These are phyloP conservation scores for Poecilia gillii DNA, from an alignment of 2,797 vertebrate species.

Conservation along the genomic window DNA sequence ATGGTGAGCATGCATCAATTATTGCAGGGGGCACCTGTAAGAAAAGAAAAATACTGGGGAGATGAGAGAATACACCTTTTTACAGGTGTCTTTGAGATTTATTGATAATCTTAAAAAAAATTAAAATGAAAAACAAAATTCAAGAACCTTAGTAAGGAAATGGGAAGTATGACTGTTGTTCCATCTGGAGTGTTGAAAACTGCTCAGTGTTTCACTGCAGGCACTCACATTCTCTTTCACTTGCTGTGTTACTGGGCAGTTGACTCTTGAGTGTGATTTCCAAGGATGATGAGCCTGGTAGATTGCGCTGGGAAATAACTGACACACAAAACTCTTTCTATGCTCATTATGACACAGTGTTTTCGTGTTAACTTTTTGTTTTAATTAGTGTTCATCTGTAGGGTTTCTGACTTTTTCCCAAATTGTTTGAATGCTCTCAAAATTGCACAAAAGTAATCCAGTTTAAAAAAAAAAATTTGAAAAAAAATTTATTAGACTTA, in stretches of 20 bases:
- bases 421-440: neutral
- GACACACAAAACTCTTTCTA: constrained; percentile 22
- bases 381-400: neutral
- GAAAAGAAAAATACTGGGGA: constrained; percentile 44
- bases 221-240: constrained; percentile 53
- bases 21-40: constrained; percentile 71
- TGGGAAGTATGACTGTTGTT: constrained; percentile 42
- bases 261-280: constrained; percentile 63
- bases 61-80: constrained; percentile 25
- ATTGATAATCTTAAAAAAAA: neutral
- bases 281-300: constrained; percentile 52
- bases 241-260: constrained; percentile 56
- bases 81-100: constrained; percentile 22
- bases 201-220: constrained; percentile 54
- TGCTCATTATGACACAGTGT: neutral
- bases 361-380: neutral
- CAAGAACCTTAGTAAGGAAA: constrained; percentile 19
- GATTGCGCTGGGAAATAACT: constrained; percentile 34
- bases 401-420: neutral
- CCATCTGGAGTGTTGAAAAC: constrained; percentile 56
- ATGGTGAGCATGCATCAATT: constrained; percentile 83
- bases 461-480: neutral
- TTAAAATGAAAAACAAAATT: neutral
- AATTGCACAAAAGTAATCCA: neutral
- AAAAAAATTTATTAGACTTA: neutral